Evolutionary conservation across 1,140 invertebrate species (phyloP), one percentile per base, ranked within the genome.

Genomic region (Aethina tumida): DNA sequence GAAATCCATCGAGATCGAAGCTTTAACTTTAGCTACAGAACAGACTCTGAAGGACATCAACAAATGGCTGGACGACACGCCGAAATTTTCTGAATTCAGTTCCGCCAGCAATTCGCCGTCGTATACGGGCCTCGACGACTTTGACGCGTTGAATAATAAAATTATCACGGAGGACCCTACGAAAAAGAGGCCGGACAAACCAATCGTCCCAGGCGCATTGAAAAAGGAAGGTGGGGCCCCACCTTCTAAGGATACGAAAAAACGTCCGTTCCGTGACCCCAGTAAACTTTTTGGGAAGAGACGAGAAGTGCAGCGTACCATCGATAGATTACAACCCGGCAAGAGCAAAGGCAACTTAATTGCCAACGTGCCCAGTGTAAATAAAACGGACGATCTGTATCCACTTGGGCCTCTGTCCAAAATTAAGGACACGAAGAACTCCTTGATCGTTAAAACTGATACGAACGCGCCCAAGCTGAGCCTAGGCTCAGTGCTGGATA

Each of bases 31-130:
- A 46, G 79, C 79, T 3, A 83, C 79, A 0, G 84, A 88, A 59
- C 81, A 88, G 66, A 85, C 84, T 13, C 65, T 88, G 3, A 85
- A 87, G 71, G 85, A 89, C 56, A 86, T 90, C 14, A 88, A 84
- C 52, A 85, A 86, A 54, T 88, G 84, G 84, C 61, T 91, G 26
- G 84, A 88, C 55, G 83, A 88, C 47, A 77, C 84, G 2, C 84
- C 85, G 0, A 75, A 74, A 41, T 71, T 77, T 32, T 73, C 77
- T 0, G 77, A 78, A 50, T 83, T 80, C 37, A 79, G 76, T 39
- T 81, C 79, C 1, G 75, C 73, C 5, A 76, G 75, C 45, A 82
- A 79, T 59, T 85, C 83, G 1, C 81, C 82, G 4, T 69, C 70
- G 1, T 68, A 69, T 22, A 63, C 65, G 41, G 52, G 57, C 1